These are phyloP conservation scores for Pegoplata infirma DNA, from an alignment of 2,888 invertebrate species.

Conservation along the genomic window DNA sequence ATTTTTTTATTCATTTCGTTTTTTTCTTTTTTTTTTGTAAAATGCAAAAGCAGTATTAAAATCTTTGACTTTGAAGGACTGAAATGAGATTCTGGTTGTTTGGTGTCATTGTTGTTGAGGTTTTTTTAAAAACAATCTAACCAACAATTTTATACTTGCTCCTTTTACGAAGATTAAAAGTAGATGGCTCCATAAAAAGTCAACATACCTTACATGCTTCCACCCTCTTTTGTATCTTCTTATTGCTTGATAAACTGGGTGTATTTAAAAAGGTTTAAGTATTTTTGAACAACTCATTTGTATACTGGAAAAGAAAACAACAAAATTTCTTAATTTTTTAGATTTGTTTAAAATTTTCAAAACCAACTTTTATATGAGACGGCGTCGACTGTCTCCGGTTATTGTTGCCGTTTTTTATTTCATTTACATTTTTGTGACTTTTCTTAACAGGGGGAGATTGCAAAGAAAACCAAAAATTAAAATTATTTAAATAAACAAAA, in stretches of 20 bases:
- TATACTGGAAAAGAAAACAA: slow-evolving; percentile 32
- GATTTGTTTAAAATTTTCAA: slow-evolving; percentile 18
- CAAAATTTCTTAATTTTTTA: slow-evolving; percentile 19
- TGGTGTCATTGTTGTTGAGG: neutral
- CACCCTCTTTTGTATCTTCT: neutral
- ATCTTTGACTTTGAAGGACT: slow-evolving; percentile 42
- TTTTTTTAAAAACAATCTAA: too few relatives aligned
- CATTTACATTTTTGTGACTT: neutral
- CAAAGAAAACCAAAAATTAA: slow-evolving; percentile 26
- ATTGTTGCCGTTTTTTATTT: neutral
- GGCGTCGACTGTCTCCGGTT: neutral
- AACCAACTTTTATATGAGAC: neutral
- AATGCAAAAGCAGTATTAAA: slow-evolving; percentile 29
- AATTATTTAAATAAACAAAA: slow-evolving; percentile 22
- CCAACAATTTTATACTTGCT: slow-evolving; percentile 30
- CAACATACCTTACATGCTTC: slow-evolving; percentile 17
- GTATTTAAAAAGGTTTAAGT: slow-evolving; percentile 41
- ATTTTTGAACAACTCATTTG: slow-evolving; percentile 44
- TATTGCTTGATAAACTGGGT: neutral
- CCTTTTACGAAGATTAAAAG: slow-evolving; percentile 40
- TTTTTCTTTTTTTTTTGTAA: neutral
- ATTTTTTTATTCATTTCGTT: too few relatives aligned
- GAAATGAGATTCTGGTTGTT: slow-evolving; percentile 13
- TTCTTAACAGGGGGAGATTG: neutral
- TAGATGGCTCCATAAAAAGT: slow-evolving; percentile 4